Evolutionary conservation across 2,797 vertebrate species (phyloP), one percentile per base, ranked within the genome.

Genomic region (Gallirallus australis): DNA sequence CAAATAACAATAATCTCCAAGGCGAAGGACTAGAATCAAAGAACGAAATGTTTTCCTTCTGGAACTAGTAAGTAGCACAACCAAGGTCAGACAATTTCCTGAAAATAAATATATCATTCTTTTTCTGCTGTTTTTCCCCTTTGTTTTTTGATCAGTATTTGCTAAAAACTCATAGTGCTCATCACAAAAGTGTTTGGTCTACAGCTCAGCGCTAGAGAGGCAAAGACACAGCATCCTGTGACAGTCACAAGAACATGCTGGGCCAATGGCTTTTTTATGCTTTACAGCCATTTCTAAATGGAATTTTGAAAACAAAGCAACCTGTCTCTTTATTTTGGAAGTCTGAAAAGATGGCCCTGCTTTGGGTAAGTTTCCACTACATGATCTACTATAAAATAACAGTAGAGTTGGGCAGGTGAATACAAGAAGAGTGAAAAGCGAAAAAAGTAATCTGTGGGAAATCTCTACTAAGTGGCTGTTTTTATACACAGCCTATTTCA

Each of bases 41-140:
- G 84, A 85, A 88, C 28, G 53, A 87, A 95, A 70, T 90, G 64
- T 94, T 97, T 97, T 95, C 90, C 92, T 93, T 93, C 56, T 93
- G 78, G 31, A 96, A 92, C 33, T 78, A 94, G 30, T 76, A 89
- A 96, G 94, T 95, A 94, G 87, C 64, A 79, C 57, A 82, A 65
- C 73, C 96, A 97, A 97, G 94, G 93, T 88, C 97, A 97, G 92
- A 97, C 45, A 97, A 89, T 57, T 68, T 52, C 42, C 78, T 77
- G 66, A 79, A 96, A 93, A 96, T 89, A 95, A 94, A 95, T 31
- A 59, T 17, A n/a, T 45, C 81, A 8, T 6, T 2, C 4, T 37
- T 83, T 82, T 93, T 63, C 33, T 78, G 71, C 64, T 82, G 77
- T 57, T 90, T 86, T 37, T 33, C 30, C 42, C 28, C 30, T 82